Percentiles rank a stretch among this genome's conserved stretches.
These are phyloP conservation scores for Anableps anableps DNA, from an alignment of 2,797 vertebrate genomes.

Conservation along the genomic window DNA sequence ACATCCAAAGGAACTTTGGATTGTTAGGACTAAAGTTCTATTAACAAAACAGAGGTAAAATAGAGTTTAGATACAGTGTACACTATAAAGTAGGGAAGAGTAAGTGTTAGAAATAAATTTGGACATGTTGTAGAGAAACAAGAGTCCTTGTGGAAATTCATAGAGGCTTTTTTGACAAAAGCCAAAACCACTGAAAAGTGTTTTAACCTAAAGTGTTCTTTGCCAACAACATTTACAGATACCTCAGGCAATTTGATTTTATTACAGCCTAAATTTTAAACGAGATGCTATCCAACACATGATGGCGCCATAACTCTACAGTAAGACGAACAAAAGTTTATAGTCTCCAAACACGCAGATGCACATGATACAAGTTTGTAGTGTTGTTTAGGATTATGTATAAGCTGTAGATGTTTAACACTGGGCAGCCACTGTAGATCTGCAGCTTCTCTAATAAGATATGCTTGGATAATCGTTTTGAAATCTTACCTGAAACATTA, in stretches of 20 bases:
- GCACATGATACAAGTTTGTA: neutral
- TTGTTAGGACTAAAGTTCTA: neutral
- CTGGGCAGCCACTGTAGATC: neutral
- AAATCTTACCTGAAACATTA: slow-evolving; percentile 1
- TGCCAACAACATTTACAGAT: neutral
- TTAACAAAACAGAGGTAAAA: neutral
- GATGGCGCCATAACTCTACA: slow-evolving; percentile 68
- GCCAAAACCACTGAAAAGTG: neutral
- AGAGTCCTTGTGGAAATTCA: neutral
- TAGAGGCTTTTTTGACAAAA: neutral
- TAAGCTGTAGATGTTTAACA: neutral
- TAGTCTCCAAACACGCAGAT: neutral
- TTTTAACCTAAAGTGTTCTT: neutral
- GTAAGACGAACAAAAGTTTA: neutral
- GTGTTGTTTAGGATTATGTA: neutral
- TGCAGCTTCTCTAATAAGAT: neutral
- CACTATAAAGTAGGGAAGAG: neutral
- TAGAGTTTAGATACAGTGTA: neutral
- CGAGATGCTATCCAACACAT: slow-evolving; percentile 50
- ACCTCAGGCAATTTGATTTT: neutral
- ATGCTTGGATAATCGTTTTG: neutral
- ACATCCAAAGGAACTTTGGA: neutral
- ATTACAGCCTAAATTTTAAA: neutral
- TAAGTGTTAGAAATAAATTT: neutral
- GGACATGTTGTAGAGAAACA: neutral